These are phyloP conservation scores for Pseudomyrmex pallidus DNA, from an alignment of 1,140 invertebrate genomes.

Conservation along the genomic window DNA sequence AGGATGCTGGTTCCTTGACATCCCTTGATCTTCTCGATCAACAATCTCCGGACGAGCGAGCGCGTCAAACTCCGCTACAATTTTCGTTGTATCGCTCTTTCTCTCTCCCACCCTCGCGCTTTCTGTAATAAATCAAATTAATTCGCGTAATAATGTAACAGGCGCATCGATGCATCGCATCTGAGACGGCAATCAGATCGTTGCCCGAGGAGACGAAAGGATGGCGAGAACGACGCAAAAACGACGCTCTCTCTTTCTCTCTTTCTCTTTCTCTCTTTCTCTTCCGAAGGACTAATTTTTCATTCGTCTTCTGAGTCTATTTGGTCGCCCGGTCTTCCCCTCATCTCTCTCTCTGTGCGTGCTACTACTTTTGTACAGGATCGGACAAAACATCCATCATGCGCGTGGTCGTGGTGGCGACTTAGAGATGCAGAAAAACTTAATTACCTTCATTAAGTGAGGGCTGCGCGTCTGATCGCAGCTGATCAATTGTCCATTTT, in stretches of 20 bases:
- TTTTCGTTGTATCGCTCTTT: constrained; percentile 47
- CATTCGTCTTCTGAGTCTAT: constrained; percentile 79
- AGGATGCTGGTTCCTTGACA: constrained; percentile 7
- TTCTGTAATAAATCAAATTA: constrained; percentile 58
- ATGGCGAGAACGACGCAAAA: constrained; percentile 72
- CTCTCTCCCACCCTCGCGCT: not conserved
- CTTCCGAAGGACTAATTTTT: constrained; percentile 80
- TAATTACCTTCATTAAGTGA: constrained; percentile 85
- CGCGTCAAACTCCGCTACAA: constrained; percentile 33
- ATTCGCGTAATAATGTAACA: constrained; percentile 72
- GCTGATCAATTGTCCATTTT: constrained; percentile 67
- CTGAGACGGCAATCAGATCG: constrained; percentile 79
- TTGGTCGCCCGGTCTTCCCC: constrained; percentile 65
- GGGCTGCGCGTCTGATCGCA: constrained; percentile 74
- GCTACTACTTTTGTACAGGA: constrained; percentile 79
- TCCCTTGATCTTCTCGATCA: constrained; percentile 31
- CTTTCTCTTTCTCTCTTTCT: constrained; percentile 15
- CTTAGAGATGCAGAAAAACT: constrained; percentile 82
- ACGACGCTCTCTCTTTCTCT: constrained; percentile 46
- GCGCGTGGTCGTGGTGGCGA: constrained; percentile 77
- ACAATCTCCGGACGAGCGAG: not conserved
- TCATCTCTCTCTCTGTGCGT: constrained; percentile 52
- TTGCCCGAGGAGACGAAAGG: constrained; percentile 74
- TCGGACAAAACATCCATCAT: constrained; percentile 82
- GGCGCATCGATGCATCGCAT: constrained; percentile 74